Conservation (phyloP, 2,888 invertebrate species). For the Nemapogon koenigi region DNA sequence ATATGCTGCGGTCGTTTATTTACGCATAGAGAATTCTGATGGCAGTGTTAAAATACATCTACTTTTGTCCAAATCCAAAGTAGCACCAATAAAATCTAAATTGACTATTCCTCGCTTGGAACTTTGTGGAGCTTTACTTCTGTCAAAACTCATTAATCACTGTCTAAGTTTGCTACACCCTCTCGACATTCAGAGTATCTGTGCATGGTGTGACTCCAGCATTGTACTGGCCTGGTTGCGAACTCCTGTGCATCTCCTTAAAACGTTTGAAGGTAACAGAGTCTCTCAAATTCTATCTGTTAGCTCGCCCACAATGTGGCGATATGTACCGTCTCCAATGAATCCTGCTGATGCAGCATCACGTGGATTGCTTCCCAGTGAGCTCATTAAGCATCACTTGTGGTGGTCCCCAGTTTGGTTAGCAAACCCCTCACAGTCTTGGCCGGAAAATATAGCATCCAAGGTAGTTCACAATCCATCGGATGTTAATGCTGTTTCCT, state of each 20-base stretch:
- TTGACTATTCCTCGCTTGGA: slow-evolving; percentile 9
- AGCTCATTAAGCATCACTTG: not conserved
- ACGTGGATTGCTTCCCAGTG: not conserved
- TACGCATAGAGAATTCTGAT: not conserved
- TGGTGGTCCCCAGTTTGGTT: not conserved
- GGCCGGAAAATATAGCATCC: not conserved
- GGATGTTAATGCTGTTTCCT: no score
- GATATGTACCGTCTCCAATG: slow-evolving; percentile 4
- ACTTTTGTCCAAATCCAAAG: slow-evolving; percentile 7
- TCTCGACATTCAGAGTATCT: slow-evolving; percentile 2
- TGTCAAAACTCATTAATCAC: slow-evolving; percentile 8
- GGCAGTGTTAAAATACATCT: slow-evolving; percentile 3
- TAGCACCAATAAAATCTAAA: slow-evolving; percentile 7
- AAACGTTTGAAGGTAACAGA: slow-evolving; percentile 8
- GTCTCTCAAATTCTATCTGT: slow-evolving; percentile 4
- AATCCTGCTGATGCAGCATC: slow-evolving; percentile 6
- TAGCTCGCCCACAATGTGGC: not conserved
- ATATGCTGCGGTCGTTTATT: slow-evolving; percentile 6
- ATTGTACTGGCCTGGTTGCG: slow-evolving; percentile 7
- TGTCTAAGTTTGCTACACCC: slow-evolving; percentile 3
- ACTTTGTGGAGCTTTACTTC: slow-evolving; percentile 6
- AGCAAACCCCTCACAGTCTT: not conserved
- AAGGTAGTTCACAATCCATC: no score
- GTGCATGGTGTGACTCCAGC: slow-evolving; percentile 5
- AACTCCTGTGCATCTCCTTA: slow-evolving; percentile 3